These are phyloP conservation scores for Virgularia gustaviana DNA, from an alignment of 92 coral and sea anemone genomes.

Conservation along the genomic window DNA sequence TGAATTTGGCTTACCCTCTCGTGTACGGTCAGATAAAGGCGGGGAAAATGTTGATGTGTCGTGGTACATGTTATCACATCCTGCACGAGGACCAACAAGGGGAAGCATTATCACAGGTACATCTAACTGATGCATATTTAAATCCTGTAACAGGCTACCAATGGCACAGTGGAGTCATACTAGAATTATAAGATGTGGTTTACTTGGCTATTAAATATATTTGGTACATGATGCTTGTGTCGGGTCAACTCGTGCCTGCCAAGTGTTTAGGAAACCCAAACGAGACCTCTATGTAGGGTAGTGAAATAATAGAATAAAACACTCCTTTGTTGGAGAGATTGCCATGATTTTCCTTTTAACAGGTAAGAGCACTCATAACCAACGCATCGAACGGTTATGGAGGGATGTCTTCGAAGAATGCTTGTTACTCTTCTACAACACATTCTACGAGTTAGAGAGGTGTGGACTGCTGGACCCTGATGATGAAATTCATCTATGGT, in stretches of 20 bases:
- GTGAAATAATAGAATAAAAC: too few species aligned
- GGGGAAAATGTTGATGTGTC: constrained; percentile 25
- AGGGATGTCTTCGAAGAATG: constrained; percentile 47
- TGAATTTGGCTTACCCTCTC: constrained; percentile 30
- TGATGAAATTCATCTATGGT: constrained; percentile 60
- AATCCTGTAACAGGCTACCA: too few species aligned
- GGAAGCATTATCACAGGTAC: constrained; percentile 23
- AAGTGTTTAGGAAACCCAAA: too few species aligned
- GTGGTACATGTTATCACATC: constrained; percentile 11
- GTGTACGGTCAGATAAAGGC: constrained; percentile 21
- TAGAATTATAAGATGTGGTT: too few species aligned
- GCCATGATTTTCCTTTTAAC: too few species aligned
- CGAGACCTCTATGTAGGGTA: too few species aligned
- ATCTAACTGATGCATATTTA: too few species aligned
- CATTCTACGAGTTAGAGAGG: constrained; percentile 42
- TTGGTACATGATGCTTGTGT: too few species aligned
- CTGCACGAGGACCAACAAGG: constrained; percentile 9
- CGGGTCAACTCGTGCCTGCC: too few species aligned
- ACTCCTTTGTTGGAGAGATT: too few species aligned
- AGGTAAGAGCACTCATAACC: constrained; percentile 61
- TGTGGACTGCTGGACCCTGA: constrained; percentile 47
- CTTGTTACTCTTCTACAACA: constrained; percentile 25
- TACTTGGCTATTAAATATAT: too few species aligned
- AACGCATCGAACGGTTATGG: constrained; percentile 52
- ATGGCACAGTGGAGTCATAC: too few species aligned